phyloP scores from a whole-genome alignment of 2,888 invertebrate species.

The Meta bourneti region DNA sequence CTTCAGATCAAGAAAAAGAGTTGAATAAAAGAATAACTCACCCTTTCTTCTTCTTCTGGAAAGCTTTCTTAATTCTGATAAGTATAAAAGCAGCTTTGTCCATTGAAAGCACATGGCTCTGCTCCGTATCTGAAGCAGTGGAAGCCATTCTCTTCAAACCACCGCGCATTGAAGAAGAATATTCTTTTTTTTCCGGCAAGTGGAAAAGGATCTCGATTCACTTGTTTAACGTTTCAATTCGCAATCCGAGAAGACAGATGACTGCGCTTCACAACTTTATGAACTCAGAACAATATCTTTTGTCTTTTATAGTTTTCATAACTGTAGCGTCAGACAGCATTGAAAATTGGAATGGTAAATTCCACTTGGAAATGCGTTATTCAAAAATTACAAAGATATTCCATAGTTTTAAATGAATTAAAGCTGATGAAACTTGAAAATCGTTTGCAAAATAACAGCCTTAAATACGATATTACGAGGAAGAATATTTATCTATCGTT shows the following conservation, averaged over 20 bases:
- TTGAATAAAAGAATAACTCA: slow-evolving; percentile 35
- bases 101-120: slow-evolving; percentile 84
- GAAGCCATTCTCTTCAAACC: slow-evolving; percentile 65
- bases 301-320: neutral
- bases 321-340: neutral
- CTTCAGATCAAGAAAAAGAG: neutral
- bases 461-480: too few relatives aligned
- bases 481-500: too few relatives aligned
- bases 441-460: too few relatives aligned
- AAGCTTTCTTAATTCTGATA: slow-evolving; percentile 92
- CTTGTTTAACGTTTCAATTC: neutral
- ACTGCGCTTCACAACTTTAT: neutral
- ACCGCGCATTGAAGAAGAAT: slow-evolving; percentile 55
- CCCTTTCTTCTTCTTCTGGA: slow-evolving; percentile 91
- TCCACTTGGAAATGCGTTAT: too few relatives aligned
- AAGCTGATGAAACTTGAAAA: too few relatives aligned
- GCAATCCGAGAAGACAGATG: neutral
- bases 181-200: neutral
- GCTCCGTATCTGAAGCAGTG: slow-evolving; percentile 68
- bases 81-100: slow-evolving; percentile 94
- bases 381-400: too few relatives aligned
- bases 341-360: too few relatives aligned
- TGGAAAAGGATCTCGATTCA: neutral
- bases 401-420: too few relatives aligned
- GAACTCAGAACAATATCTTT: neutral